Percentiles rank a stretch among this genome's conserved stretches.
These are phyloP conservation scores for Antechinus flavipes DNA, from an alignment of 2,113 vertebrate species.

Conservation along the genomic window DNA sequence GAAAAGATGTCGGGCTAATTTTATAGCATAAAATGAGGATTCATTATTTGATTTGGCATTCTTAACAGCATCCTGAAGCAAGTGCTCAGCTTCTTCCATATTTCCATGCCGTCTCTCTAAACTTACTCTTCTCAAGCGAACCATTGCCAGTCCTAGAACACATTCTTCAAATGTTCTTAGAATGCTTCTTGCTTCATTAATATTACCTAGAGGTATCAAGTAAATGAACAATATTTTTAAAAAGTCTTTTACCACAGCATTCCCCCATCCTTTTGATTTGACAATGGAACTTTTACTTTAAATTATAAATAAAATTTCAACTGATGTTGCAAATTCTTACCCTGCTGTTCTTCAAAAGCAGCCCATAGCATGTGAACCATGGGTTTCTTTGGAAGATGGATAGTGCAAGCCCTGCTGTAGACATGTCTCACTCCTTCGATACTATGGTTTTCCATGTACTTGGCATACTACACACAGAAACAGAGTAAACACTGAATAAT, in stretches of 20 bases:
- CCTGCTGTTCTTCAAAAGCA: slow-evolving; percentile 98
- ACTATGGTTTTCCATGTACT: slow-evolving; percentile 99
- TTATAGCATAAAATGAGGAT: slow-evolving; percentile 95
- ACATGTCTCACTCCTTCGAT: slow-evolving; percentile 96
- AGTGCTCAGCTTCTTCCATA: slow-evolving; percentile 92
- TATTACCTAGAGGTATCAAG: slow-evolving; percentile 87
- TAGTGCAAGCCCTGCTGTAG: slow-evolving; percentile 96
- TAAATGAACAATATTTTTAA: slow-evolving; percentile 47
- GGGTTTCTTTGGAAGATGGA: slow-evolving; percentile 97
- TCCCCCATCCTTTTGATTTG: background rate
- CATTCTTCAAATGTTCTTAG: slow-evolving; percentile 91
- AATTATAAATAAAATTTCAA: slow-evolving; percentile 43
- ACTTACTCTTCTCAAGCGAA: slow-evolving; percentile 95
- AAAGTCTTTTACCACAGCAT: background rate
- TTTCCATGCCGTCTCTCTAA: slow-evolving; percentile 96
- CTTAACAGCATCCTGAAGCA: slow-evolving; percentile 93
- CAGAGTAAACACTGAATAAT: slow-evolving; percentile 83
- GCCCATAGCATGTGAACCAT: slow-evolving; percentile 97
- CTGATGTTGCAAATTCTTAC: slow-evolving; percentile 83
- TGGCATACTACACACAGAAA: slow-evolving; percentile 96
- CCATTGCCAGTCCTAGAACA: slow-evolving; percentile 94
- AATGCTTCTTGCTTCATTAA: slow-evolving; percentile 94
- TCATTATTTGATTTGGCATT: slow-evolving; percentile 89
- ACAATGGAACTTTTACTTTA: background rate
- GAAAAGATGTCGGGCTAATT: slow-evolving; percentile 93